These are phyloP conservation scores for Zoroaster sp. DNA, from an alignment of 53 echinoderm and acorn worm genomes.

Conservation along the genomic window DNA sequence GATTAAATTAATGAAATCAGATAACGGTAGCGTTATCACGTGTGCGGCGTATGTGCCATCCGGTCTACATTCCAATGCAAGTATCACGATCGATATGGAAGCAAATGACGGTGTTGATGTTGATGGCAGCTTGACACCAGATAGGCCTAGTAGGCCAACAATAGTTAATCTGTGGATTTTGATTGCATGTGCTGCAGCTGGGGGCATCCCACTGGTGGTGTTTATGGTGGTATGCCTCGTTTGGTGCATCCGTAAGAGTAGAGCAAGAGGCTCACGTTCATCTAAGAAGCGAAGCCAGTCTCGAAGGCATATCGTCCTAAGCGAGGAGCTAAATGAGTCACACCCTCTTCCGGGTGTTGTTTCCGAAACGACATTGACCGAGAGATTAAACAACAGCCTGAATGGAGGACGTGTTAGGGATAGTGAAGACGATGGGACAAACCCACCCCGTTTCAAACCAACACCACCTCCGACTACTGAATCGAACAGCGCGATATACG, in stretches of 20 bases:
- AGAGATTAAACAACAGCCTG: not conserved
- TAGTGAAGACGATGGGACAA: constrained; percentile 9
- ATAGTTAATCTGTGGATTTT: constrained; percentile 19
- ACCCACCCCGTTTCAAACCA: constrained; percentile 28
- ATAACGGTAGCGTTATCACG: constrained; percentile 23
- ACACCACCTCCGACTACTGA: constrained; percentile 2
- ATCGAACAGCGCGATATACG: not conserved
- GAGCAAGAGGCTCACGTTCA: not conserved
- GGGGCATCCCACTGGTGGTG: constrained; percentile 21
- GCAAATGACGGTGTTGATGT: not conserved
- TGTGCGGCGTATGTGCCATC: constrained; percentile 41
- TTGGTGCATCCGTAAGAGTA: constrained; percentile 6
- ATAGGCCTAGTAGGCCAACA: not conserved
- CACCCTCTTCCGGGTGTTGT: not conserved
- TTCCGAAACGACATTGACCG: constrained; percentile 6
- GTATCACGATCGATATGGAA: not conserved
- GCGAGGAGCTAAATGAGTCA: constrained; percentile 22
- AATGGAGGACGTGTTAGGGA: not conserved
- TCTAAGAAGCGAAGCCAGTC: constrained; percentile 42
- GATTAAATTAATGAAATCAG: not conserved
- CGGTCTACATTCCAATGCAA: not conserved
- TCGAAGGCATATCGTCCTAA: constrained; percentile 35
- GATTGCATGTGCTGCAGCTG: constrained; percentile 33
- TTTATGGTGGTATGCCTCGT: constrained; percentile 5
- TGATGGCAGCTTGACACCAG: not conserved